Percentiles rank a stretch among this genome's conserved stretches.
Evolutionary conservation across 2,113 vertebrate species (phyloP).

Genomic region (Puffinus mauretanicus): DNA sequence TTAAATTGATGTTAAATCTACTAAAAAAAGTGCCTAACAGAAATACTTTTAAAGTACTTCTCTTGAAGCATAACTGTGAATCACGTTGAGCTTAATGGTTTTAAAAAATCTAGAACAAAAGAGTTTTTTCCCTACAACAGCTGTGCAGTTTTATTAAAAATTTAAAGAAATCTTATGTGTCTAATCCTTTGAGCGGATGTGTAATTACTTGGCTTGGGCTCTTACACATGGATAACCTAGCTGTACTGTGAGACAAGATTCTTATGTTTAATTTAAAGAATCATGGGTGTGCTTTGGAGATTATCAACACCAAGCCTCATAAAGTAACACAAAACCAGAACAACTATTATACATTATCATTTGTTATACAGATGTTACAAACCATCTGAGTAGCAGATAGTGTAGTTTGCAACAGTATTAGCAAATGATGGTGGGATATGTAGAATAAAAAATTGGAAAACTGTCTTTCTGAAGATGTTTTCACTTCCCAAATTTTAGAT

Average conservation of each 20-base stretch:
- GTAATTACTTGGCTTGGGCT: constrained; percentile 72
- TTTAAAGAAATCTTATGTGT: constrained; percentile 75
- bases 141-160: constrained; percentile 78
- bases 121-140: constrained; percentile 70
- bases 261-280: constrained; percentile 76
- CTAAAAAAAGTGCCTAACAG: constrained; percentile 35
- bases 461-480: background rate
- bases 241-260: constrained; percentile 64
- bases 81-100: constrained; percentile 62
- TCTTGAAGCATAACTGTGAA: constrained; percentile 56
- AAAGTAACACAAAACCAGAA: constrained; percentile 58
- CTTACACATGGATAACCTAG: constrained; percentile 70
- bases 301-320: constrained; percentile 51
- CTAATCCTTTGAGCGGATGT: constrained; percentile 72
- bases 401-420: background rate
- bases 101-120: constrained; percentile 70
- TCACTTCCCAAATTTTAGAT: background rate
- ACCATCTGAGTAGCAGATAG: constrained; percentile 33
- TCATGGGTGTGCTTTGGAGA: constrained; percentile 61
- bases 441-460: background rate
- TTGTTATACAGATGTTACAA: constrained; percentile 62
- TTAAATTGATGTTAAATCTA: constrained; percentile 35
- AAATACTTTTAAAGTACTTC: constrained; percentile 57
- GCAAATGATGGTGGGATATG: background rate
- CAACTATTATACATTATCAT: constrained; percentile 31